Base-by-base conservation (phyloP, 2,113 vertebrate genomes). In the Etia nguti region DNA sequence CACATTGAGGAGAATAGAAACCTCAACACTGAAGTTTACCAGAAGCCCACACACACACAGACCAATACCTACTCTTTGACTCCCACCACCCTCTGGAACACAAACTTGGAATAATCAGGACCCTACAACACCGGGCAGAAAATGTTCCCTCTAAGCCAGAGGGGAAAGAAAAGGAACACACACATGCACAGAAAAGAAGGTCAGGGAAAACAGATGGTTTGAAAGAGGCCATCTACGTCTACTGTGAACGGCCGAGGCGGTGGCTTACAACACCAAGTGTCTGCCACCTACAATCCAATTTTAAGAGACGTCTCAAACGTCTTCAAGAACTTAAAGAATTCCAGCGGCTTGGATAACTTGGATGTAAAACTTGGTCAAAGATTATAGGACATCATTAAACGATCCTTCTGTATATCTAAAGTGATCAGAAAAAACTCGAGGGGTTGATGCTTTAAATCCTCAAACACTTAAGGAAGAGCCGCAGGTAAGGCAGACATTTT, bases 231-330 rank as follows among this genome's bases (percentile, higher is more conserved):
- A 62, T 62, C 59, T 62, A 36, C 34, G 4, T 36, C 31, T 62
- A 36, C 10, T 36, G 10, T 62, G 18, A 62, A 36, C 1, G 59
- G 1, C 59, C 26, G 31, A 31, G 31, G 5, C 4, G 31, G 31
- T 31, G 31, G 31, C 31, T 31, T 31, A 31, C 29, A 4, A 31
- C 1, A 12, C 60, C 10, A 62, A 34, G 9, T 34, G 59, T 62
- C 18, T 4, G 16, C 29, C 10, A 62, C 1, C 5, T 2, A 60
- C 2, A 60, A 34, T 20, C 59, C 59, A 36, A 31, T 65, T 65
- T 12, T n/a, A 31, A 36, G 31, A 65, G 31, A 7, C 59, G 36
- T 11, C 59, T 62, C 59, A 11, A 62, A n/a, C 1, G 0, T n/a
- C 10, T 41, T 62, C 2, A 36, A 34, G 5, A 2, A 62, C 34